Base-by-base conservation (phyloP, 2,797 vertebrate genomes). In the Oreonectes daqikongensis region DNA sequence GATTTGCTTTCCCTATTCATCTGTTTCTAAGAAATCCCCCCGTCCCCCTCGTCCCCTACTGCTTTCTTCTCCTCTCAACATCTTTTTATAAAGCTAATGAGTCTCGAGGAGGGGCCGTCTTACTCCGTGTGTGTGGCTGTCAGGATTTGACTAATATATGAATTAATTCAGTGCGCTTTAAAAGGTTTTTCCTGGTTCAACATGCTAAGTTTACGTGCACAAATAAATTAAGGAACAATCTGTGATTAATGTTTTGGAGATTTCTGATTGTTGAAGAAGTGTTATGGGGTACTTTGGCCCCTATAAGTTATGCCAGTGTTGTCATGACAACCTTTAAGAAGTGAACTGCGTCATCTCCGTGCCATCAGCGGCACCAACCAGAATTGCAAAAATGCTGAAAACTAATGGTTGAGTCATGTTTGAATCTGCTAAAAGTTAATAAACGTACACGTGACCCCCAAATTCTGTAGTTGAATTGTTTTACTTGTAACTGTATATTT, bases 1-100 rank as follows among this genome's bases (percentile, higher is more conserved):
- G n/a, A 84, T 88, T 89, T 90, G 91, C 87, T 88, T 89, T 82
- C 87, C 86, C 92, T 90, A 93, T 93, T 93, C 92, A 93, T 91
- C 90, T 86, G 87, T 88, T 88, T 87, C 89, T 83, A 85, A 85
- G 86, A 90, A 88, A 91, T 85, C 90, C 91, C 90, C 89, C 87
- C 86, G 87, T 88, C 81, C 72, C 75, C 32, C 53, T 60, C 65
- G 32, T 35, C n/a, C 8, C 68, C 53, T 67, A 26, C 69, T 75
- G 44, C 64, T 75, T 81, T 80, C 65, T 79, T 77, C 78, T 70
- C 48, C 59, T 75, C 81, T 61, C 48, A 73, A 84, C 82, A 75
- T 73, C 74, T 76, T 80, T 93, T 93, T 93, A 89, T 92, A 77
- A 93, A 90, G 90, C 90, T 92, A 84, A 93, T 93, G 91, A 93